These are phyloP conservation scores for Epinephelus cyanopodus DNA, from an alignment of 2,113 vertebrate genomes.

Conservation along the genomic window DNA sequence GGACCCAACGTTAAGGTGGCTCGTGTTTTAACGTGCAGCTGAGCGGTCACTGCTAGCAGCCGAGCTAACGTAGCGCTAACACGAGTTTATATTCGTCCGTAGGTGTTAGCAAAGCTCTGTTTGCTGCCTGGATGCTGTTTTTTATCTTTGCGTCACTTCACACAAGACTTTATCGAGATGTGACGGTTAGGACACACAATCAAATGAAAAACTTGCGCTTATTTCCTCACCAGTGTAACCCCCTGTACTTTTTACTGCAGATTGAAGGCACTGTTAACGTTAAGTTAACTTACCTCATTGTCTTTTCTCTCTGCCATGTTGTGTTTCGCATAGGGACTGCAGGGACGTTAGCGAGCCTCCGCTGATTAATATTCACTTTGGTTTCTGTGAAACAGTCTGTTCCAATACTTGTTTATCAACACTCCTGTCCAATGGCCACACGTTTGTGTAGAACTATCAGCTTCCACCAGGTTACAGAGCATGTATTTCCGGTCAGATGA, in stretches of 20 bases:
- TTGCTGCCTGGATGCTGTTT: no score
- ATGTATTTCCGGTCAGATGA: slow-evolving; percentile 10
- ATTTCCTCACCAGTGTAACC: not conserved
- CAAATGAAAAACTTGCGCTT: not conserved
- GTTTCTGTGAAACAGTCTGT: not conserved
- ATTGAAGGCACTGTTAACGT: not conserved
- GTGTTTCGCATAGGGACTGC: slow-evolving; percentile 63
- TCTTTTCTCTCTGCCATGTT: slow-evolving; percentile 84
- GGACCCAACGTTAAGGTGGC: not conserved
- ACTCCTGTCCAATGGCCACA: not conserved
- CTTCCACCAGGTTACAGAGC: not conserved
- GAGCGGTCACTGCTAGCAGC: slow-evolving; percentile 3
- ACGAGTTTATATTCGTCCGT: not conserved
- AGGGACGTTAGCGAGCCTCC: slow-evolving; percentile 2
- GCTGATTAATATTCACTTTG: not conserved
- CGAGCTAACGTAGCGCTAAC: slow-evolving; percentile 32
- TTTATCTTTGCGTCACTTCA: not conserved
- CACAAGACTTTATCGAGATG: not conserved
- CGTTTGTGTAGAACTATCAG: not conserved
- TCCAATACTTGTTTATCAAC: slow-evolving; percentile 47
- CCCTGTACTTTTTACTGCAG: no score
- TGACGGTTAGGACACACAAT: not conserved
- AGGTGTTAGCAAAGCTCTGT: not conserved
- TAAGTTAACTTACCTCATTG: slow-evolving; percentile 72
- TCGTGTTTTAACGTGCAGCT: slow-evolving; percentile 12